phyloP scores from a whole-genome alignment of 2,888 invertebrate species.

The Torymus tubicola region DNA sequence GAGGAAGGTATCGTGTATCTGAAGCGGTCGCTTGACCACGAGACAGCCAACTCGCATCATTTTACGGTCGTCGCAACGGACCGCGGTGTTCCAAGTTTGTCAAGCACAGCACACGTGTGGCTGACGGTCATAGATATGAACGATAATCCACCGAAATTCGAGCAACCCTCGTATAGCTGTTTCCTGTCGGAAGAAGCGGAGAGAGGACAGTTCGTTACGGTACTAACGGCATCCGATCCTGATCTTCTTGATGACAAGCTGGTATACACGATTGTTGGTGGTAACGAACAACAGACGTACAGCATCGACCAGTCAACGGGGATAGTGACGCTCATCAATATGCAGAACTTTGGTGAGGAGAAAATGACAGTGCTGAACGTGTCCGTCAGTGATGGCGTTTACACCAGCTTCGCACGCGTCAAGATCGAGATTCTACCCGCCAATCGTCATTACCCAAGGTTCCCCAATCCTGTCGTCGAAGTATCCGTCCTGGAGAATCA shows the following conservation, averaged over 20 bases:
- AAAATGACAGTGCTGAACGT: constrained; percentile 88
- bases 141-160: constrained; percentile 92
- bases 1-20: constrained; percentile 87
- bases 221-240: constrained; percentile 92
- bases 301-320: constrained; percentile 81
- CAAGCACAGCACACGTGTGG: constrained; percentile 90
- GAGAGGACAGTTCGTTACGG: constrained; percentile 91
- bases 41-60: constrained; percentile 84
- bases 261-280: constrained; percentile 88
- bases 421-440: constrained; percentile 88
- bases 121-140: constrained; percentile 92
- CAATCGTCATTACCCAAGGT: constrained; percentile 88
- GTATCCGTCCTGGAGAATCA: constrained; percentile 90
- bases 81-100: constrained; percentile 88
- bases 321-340: constrained; percentile 84
- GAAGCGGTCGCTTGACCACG: constrained; percentile 89
- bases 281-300: constrained; percentile 87
- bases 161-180: constrained; percentile 88
- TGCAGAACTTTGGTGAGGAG: constrained; percentile 84
- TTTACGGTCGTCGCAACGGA: constrained; percentile 90
- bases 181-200: constrained; percentile 88
- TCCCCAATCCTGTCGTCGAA: constrained; percentile 87
- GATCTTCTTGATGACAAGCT: constrained; percentile 89
- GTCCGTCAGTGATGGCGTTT: constrained; percentile 96
- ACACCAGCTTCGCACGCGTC: constrained; percentile 90